These are phyloP conservation scores for Magallana angulata DNA, from an alignment of 1,140 invertebrate species.

Conservation along the genomic window DNA sequence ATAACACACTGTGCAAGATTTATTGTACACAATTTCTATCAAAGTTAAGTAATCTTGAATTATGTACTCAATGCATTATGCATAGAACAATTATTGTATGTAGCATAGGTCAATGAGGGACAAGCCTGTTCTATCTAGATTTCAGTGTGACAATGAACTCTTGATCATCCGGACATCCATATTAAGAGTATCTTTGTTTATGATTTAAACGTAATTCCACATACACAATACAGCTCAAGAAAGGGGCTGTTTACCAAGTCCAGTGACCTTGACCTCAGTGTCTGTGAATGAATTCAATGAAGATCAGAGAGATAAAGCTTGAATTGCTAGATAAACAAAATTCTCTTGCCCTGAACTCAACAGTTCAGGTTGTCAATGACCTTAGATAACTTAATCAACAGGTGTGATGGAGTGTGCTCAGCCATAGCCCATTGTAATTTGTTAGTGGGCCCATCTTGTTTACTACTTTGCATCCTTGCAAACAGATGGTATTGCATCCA, in stretches of 20 bases:
- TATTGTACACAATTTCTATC: no score
- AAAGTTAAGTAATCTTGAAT: no score
- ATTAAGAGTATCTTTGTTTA: not conserved
- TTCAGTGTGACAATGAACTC: not conserved
- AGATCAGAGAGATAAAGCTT: slow-evolving; percentile 5
- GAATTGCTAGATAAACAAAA: slow-evolving; percentile 35
- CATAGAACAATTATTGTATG: no score
- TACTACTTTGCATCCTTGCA: no score
- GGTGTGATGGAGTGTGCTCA: not conserved
- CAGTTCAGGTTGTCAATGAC: slow-evolving; percentile 22
- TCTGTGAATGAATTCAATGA: not conserved
- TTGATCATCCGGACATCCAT: not conserved
- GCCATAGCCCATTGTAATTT: no score
- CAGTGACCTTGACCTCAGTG: not conserved
- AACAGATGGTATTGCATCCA: no score
- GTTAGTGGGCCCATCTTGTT: no score
- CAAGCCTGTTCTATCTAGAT: not conserved
- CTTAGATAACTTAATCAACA: slow-evolving; percentile 15
- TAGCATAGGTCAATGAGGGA: no score
- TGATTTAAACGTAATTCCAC: no score
- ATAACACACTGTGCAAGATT: no score
- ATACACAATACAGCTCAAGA: not conserved
- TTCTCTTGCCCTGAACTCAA: not conserved
- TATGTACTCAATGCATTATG: no score
- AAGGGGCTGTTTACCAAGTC: not conserved